Percentiles rank a stretch among this genome's conserved stretches.
Conservation (phyloP, 2,888 invertebrate species). For the Mesoligia furuncula region DNA sequence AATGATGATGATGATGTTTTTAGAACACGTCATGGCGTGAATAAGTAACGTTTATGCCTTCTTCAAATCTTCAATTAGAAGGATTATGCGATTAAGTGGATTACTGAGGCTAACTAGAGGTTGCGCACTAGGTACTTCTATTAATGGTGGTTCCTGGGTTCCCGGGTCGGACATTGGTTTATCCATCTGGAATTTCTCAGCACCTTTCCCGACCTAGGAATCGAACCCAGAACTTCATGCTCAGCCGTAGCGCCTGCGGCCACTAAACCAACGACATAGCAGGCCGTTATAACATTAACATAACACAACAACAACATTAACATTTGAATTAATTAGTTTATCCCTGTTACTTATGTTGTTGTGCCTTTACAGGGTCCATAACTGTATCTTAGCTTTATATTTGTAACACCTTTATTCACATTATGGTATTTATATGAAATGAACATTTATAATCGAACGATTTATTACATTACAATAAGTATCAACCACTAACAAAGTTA, state of each 20-base stretch:
- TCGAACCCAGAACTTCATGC: background rate
- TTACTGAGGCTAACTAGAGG: background rate
- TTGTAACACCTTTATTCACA: too few relatives aligned
- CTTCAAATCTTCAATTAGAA: background rate
- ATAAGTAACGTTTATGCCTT: constrained; percentile 1
- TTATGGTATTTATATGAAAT: too few relatives aligned
- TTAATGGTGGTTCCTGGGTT: background rate
- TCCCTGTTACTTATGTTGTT: too few relatives aligned
- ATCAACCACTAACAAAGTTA: constrained; percentile 2
- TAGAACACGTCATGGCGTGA: background rate
- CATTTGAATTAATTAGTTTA: too few relatives aligned
- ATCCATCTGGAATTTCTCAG: too few relatives aligned
- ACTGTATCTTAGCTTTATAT: too few relatives aligned
- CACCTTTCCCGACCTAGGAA: background rate
- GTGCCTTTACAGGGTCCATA: too few relatives aligned
- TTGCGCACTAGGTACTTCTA: background rate
- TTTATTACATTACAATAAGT: constrained; percentile 12
- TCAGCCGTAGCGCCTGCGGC: background rate
- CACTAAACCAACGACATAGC: background rate
- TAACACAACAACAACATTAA: too few relatives aligned
- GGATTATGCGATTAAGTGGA: background rate
- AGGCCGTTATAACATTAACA: background rate
- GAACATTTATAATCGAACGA: constrained; percentile 2
- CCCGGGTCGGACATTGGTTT: too few relatives aligned
- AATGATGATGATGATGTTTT: too few relatives aligned